Conservation (phyloP, 2,797 vertebrate species). For the Acanthornis magna region DNA sequence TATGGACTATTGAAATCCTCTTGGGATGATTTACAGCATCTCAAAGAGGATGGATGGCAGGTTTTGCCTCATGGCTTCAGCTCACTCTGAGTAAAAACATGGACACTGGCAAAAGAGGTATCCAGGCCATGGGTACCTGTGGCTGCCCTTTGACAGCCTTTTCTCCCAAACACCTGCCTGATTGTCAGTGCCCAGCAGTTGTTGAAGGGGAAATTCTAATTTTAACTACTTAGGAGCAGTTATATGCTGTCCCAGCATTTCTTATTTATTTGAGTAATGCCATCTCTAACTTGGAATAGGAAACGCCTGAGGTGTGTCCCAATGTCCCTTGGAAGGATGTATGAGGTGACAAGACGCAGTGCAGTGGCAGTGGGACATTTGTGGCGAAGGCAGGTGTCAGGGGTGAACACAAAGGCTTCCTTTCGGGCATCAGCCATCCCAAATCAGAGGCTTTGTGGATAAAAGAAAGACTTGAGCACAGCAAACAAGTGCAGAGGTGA, state of each 20-base stretch:
- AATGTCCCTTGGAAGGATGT: not conserved
- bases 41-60: not conserved
- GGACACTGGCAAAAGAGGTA: not conserved
- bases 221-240: not conserved
- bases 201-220: not conserved
- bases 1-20: not conserved
- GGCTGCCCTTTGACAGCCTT: not conserved
- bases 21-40: not conserved
- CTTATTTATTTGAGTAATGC: not conserved
- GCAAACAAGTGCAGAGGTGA: not conserved
- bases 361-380: rapidly evolving
- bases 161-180: not conserved
- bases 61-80: not conserved
- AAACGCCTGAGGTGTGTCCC: not conserved
- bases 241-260: not conserved
- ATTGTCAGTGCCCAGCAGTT: not conserved
- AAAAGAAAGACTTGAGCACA: not conserved
- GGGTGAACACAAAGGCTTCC: not conserved
- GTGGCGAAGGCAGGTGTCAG: rapidly evolving
- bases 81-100: not conserved
- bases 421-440: not conserved
- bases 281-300: not conserved
- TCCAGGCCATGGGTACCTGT: not conserved
- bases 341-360: rapidly evolving
- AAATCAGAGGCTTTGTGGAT: not conserved